These are phyloP conservation scores for Luehdorfia chinensis DNA, from an alignment of 1,140 invertebrate species.

Conservation along the genomic window DNA sequence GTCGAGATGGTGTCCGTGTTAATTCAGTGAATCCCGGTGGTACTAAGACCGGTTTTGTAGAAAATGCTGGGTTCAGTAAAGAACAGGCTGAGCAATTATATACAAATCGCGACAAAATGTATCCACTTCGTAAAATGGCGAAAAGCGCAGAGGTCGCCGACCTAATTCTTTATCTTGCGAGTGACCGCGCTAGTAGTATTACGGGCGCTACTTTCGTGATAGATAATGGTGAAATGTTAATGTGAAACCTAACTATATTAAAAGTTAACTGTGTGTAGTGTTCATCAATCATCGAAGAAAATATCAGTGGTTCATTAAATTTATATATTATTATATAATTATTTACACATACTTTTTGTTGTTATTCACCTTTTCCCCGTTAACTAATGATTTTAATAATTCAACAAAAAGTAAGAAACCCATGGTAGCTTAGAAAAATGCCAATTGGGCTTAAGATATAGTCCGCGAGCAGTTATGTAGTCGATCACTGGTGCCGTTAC, in stretches of 20 bases:
- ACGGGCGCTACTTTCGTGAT: constrained; percentile 88
- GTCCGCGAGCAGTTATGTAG: too few species aligned
- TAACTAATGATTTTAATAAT: too few species aligned
- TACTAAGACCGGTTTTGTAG: constrained; percentile 24
- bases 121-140: constrained; percentile 38
- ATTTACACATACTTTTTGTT: too few species aligned
- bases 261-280: not conserved
- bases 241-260: constrained; percentile 27
- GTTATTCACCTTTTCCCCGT: too few species aligned
- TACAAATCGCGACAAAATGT: constrained; percentile 11
- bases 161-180: constrained; percentile 90
- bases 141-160: constrained; percentile 84
- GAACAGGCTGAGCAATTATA: constrained; percentile 15
- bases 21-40: constrained; percentile 32
- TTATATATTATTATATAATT: too few species aligned
- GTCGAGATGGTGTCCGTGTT: constrained; percentile 27
- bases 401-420: too few species aligned
- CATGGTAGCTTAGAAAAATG: too few species aligned
- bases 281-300: constrained; percentile 4
- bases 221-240: constrained; percentile 85
- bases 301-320: too few species aligned
- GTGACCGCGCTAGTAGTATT: constrained; percentile 86
- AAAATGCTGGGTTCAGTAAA: constrained; percentile 20
- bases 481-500: too few species aligned
- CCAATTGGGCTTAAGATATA: too few species aligned